phyloP scores from a whole-genome alignment of 1,140 invertebrate species.

The Zaprionus africanus region DNA sequence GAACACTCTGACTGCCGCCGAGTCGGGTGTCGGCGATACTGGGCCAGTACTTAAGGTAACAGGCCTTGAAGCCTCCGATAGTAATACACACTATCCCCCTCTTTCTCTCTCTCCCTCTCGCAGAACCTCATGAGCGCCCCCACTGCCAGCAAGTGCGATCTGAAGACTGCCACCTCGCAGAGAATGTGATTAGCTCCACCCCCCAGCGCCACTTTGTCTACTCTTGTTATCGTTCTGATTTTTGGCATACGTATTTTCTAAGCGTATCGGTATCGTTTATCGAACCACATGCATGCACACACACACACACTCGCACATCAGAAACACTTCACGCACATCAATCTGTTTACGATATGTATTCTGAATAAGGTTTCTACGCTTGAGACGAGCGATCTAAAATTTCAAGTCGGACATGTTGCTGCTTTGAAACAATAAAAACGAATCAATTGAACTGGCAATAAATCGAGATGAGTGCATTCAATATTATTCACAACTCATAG shows the following conservation, averaged over 20 bases:
- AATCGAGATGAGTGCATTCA: not conserved
- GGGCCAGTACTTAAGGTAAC: conserved; percentile 11
- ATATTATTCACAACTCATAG: not conserved
- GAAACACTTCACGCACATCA: not conserved
- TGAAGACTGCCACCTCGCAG: conserved; percentile 3
- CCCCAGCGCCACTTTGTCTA: not conserved
- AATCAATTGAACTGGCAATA: not conserved
- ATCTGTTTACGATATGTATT: not conserved
- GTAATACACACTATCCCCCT: not conserved
- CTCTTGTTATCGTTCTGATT: conserved; percentile 6
- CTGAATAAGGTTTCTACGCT: not conserved
- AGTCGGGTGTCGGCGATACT: conserved; percentile 46
- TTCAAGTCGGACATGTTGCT: conserved; percentile 15
- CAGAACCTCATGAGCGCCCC: conserved; percentile 5
- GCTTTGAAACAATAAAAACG: not conserved
- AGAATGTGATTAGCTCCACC: not conserved
- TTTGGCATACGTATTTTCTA: conserved; percentile 6
- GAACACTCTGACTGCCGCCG: not conserved
- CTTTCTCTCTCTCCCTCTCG: not conserved
- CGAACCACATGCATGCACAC: not conserved
- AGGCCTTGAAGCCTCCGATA: not conserved
- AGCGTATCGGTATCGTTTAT: not conserved
- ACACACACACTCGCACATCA: not conserved
- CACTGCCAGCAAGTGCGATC: conserved; percentile 6
- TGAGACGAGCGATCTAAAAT: not conserved